A percentile compares a stretch with the other conserved stretches of the same genome.
Evolutionary conservation across 2,113 vertebrate species (phyloP).

Genomic region (Bombycilla garrulus): DNA sequence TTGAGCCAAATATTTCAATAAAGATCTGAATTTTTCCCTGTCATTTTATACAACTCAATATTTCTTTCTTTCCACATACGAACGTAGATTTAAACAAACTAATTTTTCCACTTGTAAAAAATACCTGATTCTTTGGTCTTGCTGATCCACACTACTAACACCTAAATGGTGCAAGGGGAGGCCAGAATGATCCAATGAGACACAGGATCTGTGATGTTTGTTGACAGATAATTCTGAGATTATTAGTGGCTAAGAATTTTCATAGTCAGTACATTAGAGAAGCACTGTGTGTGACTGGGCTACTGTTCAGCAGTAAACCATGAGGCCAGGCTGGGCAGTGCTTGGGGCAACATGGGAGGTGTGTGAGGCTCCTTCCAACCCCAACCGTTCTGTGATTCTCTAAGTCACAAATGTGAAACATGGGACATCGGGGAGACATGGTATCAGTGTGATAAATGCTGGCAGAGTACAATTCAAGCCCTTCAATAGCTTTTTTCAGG

Average conservation of each 20-base stretch:
- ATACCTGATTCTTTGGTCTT: not conserved
- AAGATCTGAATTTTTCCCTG: not conserved
- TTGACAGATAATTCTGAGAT: not conserved
- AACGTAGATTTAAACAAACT: not conserved
- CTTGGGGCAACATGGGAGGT: not conserved
- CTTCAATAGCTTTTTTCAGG: not conserved
- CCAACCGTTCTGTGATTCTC: not conserved
- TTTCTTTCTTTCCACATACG: not conserved
- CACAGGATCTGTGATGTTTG: not conserved
- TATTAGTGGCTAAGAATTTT: not conserved
- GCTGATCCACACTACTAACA: not conserved
- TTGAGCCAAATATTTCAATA: not conserved
- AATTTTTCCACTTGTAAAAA: not conserved
- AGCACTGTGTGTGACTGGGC: too few species aligned
- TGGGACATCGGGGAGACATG: fast-evolving
- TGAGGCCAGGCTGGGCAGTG: not conserved
- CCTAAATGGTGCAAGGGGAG: not conserved
- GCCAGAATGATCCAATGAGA: not conserved
- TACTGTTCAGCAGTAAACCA: not conserved
- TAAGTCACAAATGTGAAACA: not conserved
- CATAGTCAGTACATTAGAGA: too few species aligned
- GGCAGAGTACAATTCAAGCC: not conserved
- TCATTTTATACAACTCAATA: not conserved
- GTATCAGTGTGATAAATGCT: not conserved
- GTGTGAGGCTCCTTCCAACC: not conserved